phyloP scores from a whole-genome alignment of 2,888 invertebrate genomes.

The Eristalinus sepulchralis region DNA sequence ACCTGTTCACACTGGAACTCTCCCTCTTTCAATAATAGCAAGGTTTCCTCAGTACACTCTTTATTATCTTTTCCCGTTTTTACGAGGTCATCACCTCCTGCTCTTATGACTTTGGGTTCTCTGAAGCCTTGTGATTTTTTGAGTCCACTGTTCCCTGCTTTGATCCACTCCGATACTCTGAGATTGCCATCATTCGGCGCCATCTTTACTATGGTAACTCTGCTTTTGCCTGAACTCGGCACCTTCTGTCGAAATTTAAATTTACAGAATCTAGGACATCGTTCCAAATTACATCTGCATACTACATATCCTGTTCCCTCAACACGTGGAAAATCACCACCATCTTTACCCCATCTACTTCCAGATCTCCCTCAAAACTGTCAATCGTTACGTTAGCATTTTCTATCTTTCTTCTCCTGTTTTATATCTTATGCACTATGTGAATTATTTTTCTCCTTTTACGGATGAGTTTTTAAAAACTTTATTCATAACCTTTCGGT shows the following conservation, averaged over 20 bases:
- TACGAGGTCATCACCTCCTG: background rate
- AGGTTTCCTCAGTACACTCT: too few relatives aligned
- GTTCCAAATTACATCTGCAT: background rate
- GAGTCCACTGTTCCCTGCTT: background rate
- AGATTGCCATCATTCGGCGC: background rate
- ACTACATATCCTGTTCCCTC: background rate
- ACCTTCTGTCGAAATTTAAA: conserved; percentile 10
- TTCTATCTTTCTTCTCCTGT: background rate
- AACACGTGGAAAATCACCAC: conserved; percentile 7
- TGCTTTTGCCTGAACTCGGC: conserved; percentile 10
- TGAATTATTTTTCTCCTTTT: too few relatives aligned
- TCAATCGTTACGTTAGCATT: too few relatives aligned
- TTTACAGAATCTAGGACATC: background rate
- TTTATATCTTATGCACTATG: background rate
- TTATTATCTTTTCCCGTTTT: background rate
- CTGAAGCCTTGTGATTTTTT: background rate
- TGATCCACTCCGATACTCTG: background rate
- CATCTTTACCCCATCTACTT: conserved; percentile 5
- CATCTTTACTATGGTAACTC: background rate
- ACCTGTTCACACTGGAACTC: background rate
- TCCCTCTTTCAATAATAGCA: background rate
- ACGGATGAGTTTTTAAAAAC: too few relatives aligned
- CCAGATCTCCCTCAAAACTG: background rate
- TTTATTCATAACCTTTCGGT: too few relatives aligned
- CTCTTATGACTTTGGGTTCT: background rate